These are phyloP conservation scores for Metacarcinus magister DNA, from an alignment of 2,888 invertebrate genomes.

Conservation along the genomic window DNA sequence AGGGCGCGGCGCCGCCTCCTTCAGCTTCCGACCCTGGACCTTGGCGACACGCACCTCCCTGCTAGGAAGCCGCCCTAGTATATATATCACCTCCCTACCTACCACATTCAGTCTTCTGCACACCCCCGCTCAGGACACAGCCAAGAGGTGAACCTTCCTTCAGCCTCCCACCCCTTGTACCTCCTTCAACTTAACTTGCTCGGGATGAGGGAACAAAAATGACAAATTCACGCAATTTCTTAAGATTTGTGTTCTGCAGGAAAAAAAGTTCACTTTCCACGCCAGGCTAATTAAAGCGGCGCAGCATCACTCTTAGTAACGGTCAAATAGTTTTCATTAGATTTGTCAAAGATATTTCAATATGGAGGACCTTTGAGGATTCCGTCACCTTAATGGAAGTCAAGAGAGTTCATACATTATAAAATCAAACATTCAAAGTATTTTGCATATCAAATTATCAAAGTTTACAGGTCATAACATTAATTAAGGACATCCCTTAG, in stretches of 20 bases:
- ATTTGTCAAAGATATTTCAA: not conserved
- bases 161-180: not conserved
- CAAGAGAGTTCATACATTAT: too few relatives aligned
- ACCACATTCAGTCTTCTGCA: not conserved
- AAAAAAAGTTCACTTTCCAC: not conserved
- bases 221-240: not conserved
- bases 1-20: slow-evolving; percentile 43
- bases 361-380: not conserved
- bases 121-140: slow-evolving; percentile 18
- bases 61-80: not conserved
- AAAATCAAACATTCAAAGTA: not conserved
- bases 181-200: not conserved
- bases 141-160: not conserved
- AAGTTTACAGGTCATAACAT: not conserved
- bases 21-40: slow-evolving; percentile 29
- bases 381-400: not conserved
- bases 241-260: not conserved
- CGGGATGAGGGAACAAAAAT: not conserved
- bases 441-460: not conserved
- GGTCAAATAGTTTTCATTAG: not conserved
- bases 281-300: not conserved
- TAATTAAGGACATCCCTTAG: not conserved
- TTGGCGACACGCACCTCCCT: not conserved
- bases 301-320: not conserved
- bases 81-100: not conserved